Conservation (phyloP, 2,113 vertebrate genomes). For the Syrrhaptes paradoxus region DNA sequence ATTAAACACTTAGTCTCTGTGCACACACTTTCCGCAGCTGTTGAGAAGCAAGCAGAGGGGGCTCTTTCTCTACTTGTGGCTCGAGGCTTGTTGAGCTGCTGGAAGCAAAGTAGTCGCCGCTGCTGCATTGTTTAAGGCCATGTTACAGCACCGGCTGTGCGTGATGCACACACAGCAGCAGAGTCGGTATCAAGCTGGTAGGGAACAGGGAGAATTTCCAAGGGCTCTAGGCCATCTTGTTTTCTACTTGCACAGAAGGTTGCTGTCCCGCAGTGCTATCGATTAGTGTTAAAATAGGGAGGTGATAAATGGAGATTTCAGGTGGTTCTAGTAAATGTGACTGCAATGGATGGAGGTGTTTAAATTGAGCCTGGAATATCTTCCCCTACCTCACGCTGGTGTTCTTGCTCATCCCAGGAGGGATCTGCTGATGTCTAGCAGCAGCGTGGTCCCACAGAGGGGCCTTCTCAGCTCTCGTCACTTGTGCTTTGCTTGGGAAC, state of each 20-base stretch:
- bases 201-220: background rate
- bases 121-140: background rate
- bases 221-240: constrained; percentile 28
- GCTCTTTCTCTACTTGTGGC: constrained; percentile 40
- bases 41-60: constrained; percentile 52
- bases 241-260: background rate
- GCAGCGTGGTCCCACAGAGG: rapidly evolving
- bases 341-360: background rate
- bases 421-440: background rate
- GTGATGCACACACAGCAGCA: background rate
- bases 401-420: background rate
- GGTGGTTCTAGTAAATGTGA: constrained; percentile 24
- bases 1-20: background rate
- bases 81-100: constrained; percentile 30
- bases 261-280: constrained; percentile 5
- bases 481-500: background rate
- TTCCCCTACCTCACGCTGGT: background rate
- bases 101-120: constrained; percentile 10
- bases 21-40: background rate
- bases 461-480: background rate
- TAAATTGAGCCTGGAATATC: constrained; percentile 11
- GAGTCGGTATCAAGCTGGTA: background rate
- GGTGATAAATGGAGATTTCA: constrained; percentile 47
- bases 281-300: constrained; percentile 46
- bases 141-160: background rate